Percentiles rank a stretch among this genome's conserved stretches.
phyloP scores from a whole-genome alignment of 2,888 invertebrate species.

The Tetranychus piercei region DNA sequence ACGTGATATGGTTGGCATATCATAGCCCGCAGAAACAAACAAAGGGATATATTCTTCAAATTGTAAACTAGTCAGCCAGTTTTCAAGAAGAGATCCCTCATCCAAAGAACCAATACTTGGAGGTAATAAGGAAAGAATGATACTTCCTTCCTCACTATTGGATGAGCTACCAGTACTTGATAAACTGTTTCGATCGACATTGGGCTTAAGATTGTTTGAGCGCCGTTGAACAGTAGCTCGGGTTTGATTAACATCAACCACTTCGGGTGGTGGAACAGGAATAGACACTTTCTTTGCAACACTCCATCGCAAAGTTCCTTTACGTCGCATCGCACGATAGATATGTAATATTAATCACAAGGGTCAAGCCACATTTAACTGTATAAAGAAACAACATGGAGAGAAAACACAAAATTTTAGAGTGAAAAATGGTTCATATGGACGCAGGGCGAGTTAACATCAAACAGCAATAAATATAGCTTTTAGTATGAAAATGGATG shows the following conservation, averaged over 20 bases:
- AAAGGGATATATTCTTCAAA: slow-evolving; percentile 85
- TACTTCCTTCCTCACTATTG: neutral
- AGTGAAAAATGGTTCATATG: too few species aligned
- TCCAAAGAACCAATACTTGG: neutral
- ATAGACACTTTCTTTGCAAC: neutral
- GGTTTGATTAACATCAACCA: neutral
- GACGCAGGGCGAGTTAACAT: too few species aligned
- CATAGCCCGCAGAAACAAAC: slow-evolving; percentile 87
- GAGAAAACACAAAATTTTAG: neutral
- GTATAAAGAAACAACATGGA: neutral
- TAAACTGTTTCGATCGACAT: slow-evolving; percentile 6
- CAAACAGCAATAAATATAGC: too few species aligned
- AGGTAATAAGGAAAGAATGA: neutral
- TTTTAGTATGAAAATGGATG: too few species aligned
- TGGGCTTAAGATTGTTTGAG: neutral
- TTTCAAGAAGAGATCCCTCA: neutral
- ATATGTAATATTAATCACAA: too few species aligned
- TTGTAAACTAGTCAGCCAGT: slow-evolving; percentile 75
- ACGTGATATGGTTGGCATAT: slow-evolving; percentile 88
- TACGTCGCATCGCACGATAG: neutral
- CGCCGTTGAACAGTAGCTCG: neutral
- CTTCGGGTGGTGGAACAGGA: neutral
- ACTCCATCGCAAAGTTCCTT: slow-evolving; percentile 7
- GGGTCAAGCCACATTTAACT: too few species aligned
- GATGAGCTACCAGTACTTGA: neutral